Conservation (phyloP, 2,113 vertebrate genomes). For the Atlantisia rogersi region DNA sequence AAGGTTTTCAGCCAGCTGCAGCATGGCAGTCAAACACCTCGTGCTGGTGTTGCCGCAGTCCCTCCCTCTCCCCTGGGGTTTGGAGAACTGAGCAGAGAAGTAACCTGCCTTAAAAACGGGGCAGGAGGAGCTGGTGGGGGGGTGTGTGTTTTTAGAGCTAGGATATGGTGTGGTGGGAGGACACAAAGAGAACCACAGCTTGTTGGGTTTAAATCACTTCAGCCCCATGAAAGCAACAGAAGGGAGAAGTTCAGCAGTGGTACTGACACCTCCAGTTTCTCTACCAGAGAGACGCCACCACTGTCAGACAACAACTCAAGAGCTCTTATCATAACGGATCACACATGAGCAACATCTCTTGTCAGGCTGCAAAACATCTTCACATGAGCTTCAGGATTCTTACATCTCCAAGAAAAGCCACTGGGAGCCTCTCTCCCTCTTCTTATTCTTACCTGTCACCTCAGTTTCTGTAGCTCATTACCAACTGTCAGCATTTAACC, state of each 20-base stretch:
- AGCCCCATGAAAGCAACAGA: background rate
- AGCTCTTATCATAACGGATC: background rate
- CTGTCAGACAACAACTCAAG: background rate
- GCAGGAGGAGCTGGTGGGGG: background rate
- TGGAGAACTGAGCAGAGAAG: background rate
- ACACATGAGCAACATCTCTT: background rate
- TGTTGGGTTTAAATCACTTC: background rate
- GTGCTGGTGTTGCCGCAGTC: background rate
- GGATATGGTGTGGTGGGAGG: background rate
- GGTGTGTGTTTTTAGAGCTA: background rate
- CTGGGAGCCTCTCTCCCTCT: background rate
- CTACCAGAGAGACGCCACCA: background rate
- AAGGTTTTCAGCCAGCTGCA: background rate
- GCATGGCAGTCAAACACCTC: background rate
- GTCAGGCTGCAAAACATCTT: background rate
- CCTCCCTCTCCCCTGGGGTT: background rate
- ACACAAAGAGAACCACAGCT: background rate
- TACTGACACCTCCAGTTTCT: background rate
- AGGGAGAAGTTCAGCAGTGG: background rate
- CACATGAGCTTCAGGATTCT: background rate
- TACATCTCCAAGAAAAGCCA: background rate
- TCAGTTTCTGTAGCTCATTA: background rate
- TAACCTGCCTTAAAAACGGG: background rate
- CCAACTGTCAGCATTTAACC: background rate
- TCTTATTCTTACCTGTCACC: background rate